Evolutionary conservation across 2,113 vertebrate species (phyloP).

Genomic region (Speoplatyrhinus poulsoni): DNA sequence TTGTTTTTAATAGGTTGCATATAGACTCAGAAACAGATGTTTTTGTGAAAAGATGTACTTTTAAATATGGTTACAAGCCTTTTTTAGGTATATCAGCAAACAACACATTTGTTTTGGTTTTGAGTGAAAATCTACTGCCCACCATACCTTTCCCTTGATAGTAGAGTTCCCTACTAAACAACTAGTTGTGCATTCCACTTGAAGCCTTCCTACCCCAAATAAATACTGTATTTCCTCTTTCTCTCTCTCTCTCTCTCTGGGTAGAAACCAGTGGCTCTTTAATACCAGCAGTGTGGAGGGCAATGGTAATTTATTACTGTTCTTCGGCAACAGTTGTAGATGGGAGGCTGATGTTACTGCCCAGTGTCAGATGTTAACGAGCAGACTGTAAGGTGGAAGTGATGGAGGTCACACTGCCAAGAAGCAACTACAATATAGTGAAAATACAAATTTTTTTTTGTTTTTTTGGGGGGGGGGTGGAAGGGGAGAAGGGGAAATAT

Average conservation of each 20-base stretch:
- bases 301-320: constrained; percentile 54
- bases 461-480: too few species aligned
- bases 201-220: constrained; percentile 1
- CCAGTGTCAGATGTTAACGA: constrained; percentile 59
- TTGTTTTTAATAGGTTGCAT: constrained; percentile 1
- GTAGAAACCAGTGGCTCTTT: constrained; percentile 35
- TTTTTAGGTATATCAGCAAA: neutral
- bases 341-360: constrained; percentile 52
- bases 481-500: neutral
- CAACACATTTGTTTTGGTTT: too few species aligned
- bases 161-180: neutral
- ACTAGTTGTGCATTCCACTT: neutral
- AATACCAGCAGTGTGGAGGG: constrained; percentile 28
- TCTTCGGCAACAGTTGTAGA: constrained; percentile 37
- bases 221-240: constrained; percentile 23
- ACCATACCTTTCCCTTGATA: neutral
- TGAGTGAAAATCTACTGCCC: neutral
- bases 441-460: neutral
- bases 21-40: neutral
- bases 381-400: constrained; percentile 43
- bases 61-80: neutral
- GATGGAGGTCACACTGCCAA: constrained; percentile 45
- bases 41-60: neutral
- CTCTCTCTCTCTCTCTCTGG: neutral
- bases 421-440: constrained; percentile 10